Percentiles rank a stretch among this genome's conserved stretches.
Evolutionary conservation across 2,888 invertebrate genomes (phyloP).

Genomic region (Pristionchus fissidentatus): DNA sequence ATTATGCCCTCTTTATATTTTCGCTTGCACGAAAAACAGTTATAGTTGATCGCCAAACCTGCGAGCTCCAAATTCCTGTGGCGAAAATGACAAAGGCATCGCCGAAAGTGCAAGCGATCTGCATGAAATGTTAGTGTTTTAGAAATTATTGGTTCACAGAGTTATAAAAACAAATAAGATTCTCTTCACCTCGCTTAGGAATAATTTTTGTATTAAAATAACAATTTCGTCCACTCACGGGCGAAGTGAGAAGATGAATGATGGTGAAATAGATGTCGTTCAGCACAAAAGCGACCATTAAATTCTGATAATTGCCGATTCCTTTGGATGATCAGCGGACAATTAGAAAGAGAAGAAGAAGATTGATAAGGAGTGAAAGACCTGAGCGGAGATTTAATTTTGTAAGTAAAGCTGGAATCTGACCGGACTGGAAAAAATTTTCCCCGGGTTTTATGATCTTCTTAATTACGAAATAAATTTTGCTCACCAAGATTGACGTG

Average conservation of each 20-base stretch:
- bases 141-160: not conserved
- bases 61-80: not conserved
- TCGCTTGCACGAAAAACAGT: too few species aligned
- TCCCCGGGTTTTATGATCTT: too few species aligned
- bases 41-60: not conserved
- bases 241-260: not conserved
- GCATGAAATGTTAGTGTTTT: not conserved
- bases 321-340: not conserved
- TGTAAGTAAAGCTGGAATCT: too few species aligned
- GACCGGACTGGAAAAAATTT: too few species aligned
- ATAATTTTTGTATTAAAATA: not conserved
- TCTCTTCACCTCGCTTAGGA: too few species aligned
- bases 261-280: constrained; percentile 10
- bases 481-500: not conserved
- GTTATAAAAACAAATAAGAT: too few species aligned
- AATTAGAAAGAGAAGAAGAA: not conserved
- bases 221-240: not conserved
- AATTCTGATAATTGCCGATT: not conserved
- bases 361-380: not conserved
- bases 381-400: too few species aligned
- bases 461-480: not conserved
- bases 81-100: constrained; percentile 22
- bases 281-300: not conserved
- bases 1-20: not conserved
- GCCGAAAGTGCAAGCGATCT: constrained; percentile 23